Evolutionary conservation across 2,888 invertebrate genomes (phyloP).

Genomic region (Liodrosophila aerea): DNA sequence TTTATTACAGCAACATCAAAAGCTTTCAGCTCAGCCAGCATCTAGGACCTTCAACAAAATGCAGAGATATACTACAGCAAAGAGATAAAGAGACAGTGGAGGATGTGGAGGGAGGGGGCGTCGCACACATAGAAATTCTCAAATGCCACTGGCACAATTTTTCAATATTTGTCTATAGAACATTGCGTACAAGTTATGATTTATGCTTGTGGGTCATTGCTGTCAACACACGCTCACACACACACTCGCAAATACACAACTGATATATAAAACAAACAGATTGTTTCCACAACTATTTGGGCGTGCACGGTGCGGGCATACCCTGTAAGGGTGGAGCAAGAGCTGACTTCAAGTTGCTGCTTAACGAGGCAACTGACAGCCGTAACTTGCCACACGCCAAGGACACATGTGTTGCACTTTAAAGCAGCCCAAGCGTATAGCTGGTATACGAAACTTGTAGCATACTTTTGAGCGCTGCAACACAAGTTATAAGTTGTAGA

Average conservation of each 20-base stretch:
- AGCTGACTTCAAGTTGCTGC: neutral
- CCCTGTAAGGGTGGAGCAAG: slow-evolving; percentile 1
- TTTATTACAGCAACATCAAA: slow-evolving; percentile 37
- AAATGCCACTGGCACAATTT: slow-evolving; percentile 37
- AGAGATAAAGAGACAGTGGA: neutral
- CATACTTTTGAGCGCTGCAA: slow-evolving; percentile 42
- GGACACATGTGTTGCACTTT: no score
- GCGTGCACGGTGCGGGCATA: neutral
- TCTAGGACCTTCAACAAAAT: slow-evolving; percentile 17
- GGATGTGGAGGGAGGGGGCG: neutral
- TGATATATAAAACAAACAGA: slow-evolving; percentile 68
- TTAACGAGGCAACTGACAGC: neutral
- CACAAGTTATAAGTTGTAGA: neutral
- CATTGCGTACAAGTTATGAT: slow-evolving; percentile 68
- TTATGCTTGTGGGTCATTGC: slow-evolving; percentile 81
- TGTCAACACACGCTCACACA: slow-evolving; percentile 73
- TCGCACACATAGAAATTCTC: slow-evolving; percentile 1
- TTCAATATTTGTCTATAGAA: slow-evolving; percentile 52
- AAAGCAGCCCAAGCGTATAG: slow-evolving; percentile 21
- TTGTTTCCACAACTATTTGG: slow-evolving; percentile 31
- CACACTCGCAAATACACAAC: no score
- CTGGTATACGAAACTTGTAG: slow-evolving; percentile 22
- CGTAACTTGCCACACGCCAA: no score
- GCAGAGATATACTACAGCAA: no score
- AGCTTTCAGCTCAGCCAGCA: slow-evolving; percentile 19